A percentile compares a stretch with the other conserved stretches of the same genome.
Conservation (phyloP, 92 coral and sea anemone genomes). For the Micromussa lordhowensis region DNA sequence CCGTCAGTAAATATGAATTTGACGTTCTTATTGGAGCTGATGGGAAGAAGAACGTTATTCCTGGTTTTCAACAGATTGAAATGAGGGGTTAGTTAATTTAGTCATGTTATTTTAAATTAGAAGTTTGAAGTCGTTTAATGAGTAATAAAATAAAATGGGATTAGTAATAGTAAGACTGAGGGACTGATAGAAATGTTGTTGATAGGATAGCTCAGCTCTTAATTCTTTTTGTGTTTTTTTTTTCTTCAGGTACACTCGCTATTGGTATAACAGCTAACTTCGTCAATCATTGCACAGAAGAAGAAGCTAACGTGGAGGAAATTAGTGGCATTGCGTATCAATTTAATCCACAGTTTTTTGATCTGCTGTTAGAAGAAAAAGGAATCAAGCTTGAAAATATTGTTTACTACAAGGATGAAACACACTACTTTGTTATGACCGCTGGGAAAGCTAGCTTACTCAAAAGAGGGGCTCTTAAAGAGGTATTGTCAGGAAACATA, state of each 20-base stretch:
- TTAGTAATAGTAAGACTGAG: too few species aligned
- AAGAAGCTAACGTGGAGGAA: slow-evolving; percentile 85
- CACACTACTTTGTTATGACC: slow-evolving; percentile 98
- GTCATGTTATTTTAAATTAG: too few species aligned
- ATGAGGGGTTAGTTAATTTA: slow-evolving; percentile 86
- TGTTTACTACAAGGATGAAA: slow-evolving; percentile 97
- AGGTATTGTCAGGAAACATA: slow-evolving; percentile 54
- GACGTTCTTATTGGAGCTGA: slow-evolving; percentile 97
- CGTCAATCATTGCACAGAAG: slow-evolving; percentile 82
- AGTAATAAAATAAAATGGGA: too few species aligned
- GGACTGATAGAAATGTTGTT: not conserved
- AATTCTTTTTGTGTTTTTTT: not conserved
- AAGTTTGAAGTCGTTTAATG: too few species aligned
- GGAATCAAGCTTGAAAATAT: slow-evolving; percentile 93
- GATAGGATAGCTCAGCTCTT: not conserved
- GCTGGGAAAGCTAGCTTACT: slow-evolving; percentile 90
- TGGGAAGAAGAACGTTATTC: slow-evolving; percentile 94
- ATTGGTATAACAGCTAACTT: slow-evolving; percentile 95
- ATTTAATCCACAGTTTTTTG: slow-evolving; percentile 94
- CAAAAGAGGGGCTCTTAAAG: slow-evolving; percentile 80
- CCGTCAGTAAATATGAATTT: slow-evolving; percentile 77
- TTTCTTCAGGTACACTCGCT: slow-evolving; percentile 80
- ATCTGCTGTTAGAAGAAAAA: slow-evolving; percentile 67
- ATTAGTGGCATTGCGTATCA: slow-evolving; percentile 97
- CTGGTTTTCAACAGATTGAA: slow-evolving; percentile 94